These are phyloP conservation scores for Sus scrofa DNA, from an alignment of 2,113 vertebrate species.

Conservation along the genomic window T2T-Sscrofa CM000816.6:50635501-50636000, in stretches of 20 bases:
- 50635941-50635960: too few relatives aligned
- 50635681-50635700: neutral
- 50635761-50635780: neutral
- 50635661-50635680: neutral
- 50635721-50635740: neutral
- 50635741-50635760: neutral
- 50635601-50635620: neutral
- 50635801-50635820: fast-evolving
- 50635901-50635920: neutral
- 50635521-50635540: neutral
- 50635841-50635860: neutral
- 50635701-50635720: neutral
- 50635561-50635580: neutral
- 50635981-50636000: too few relatives aligned
- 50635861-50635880: neutral
- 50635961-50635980: too few relatives aligned
- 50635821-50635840: neutral
- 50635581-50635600: neutral
- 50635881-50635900: neutral
- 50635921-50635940: neutral
- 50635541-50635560: neutral
- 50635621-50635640: neutral
- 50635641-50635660: neutral
- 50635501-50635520: neutral
- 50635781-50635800: neutral